A percentile compares a stretch with the other conserved stretches of the same genome.
Evolutionary conservation across 2,888 invertebrate species (phyloP).

Genomic region (Lasioglossum figueresi): DNA sequence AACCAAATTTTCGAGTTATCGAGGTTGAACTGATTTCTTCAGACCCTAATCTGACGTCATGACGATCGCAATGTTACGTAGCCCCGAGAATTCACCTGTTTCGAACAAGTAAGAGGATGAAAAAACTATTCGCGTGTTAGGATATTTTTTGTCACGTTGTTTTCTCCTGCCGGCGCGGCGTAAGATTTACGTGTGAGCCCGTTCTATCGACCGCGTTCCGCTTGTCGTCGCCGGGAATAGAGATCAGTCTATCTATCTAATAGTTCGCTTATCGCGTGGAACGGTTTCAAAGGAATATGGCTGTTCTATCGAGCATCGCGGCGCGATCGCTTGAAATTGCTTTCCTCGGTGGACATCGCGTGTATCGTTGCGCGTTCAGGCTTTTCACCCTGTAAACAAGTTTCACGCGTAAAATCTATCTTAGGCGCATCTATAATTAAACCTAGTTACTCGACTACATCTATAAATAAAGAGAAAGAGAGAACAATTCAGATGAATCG

Average conservation of each 20-base stretch:
- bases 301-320: constrained; percentile 2
- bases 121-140: too few relatives aligned
- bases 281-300: constrained; percentile 35
- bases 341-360: background rate
- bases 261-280: constrained; percentile 23
- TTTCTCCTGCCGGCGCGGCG: background rate
- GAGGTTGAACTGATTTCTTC: too few relatives aligned
- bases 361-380: constrained; percentile 7
- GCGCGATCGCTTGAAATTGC: constrained; percentile 18
- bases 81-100: background rate
- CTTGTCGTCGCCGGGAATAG: constrained; percentile 1
- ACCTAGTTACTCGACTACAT: background rate
- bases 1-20: too few relatives aligned
- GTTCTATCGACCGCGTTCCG: constrained; percentile 17
- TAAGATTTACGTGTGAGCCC: constrained; percentile 3
- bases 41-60: too few relatives aligned
- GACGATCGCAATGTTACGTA: background rate
- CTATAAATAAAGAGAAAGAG: constrained; percentile 1
- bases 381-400: constrained; percentile 20
- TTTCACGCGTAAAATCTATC: constrained; percentile 6
- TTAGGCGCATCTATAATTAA: background rate
- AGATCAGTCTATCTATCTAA: constrained; percentile 24
- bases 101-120: background rate
- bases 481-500: background rate
- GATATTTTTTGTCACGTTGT: constrained; percentile 4